These are phyloP conservation scores for Papilio protenor DNA, from an alignment of 2,888 invertebrate genomes.

Conservation along the genomic window DNA sequence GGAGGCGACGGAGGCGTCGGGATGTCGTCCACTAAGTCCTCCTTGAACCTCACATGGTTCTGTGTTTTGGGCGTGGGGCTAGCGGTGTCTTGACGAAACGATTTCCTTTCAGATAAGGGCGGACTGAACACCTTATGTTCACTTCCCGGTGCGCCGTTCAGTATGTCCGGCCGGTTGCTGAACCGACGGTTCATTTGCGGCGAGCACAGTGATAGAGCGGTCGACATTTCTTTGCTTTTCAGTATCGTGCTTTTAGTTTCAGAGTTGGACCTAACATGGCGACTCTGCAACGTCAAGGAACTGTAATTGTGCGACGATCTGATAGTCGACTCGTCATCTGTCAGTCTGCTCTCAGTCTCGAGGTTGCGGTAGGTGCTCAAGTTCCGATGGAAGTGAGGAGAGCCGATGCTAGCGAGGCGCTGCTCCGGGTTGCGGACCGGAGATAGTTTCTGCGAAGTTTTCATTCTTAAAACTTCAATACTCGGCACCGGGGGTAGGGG, in stretches of 20 bases:
- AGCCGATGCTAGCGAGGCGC: conserved; percentile 86
- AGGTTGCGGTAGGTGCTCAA: conserved; percentile 84
- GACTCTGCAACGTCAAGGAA: conserved; percentile 74
- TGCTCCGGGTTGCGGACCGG: conserved; percentile 75
- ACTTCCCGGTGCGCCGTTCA: conserved; percentile 72
- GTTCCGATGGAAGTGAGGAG: conserved; percentile 86
- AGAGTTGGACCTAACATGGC: conserved; percentile 78
- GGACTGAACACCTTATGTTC: conserved; percentile 64
- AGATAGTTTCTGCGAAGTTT: conserved; percentile 76
- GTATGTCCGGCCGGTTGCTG: conserved; percentile 73
- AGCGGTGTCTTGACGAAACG: conserved; percentile 64
- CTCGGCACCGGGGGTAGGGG: conserved; percentile 89
- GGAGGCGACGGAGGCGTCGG: conserved; percentile 80
- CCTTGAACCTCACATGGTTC: conserved; percentile 80
- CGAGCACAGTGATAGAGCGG: conserved; percentile 79
- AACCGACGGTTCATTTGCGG: conserved; percentile 83
- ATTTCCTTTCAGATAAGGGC: conserved; percentile 68
- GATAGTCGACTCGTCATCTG: conserved; percentile 67
- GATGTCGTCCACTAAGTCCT: conserved; percentile 75
- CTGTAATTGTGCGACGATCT: conserved; percentile 69
- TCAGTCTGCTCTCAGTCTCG: conserved; percentile 76
- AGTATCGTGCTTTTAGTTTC: conserved; percentile 79
- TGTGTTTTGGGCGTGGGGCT: conserved; percentile 72
- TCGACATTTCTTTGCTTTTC: conserved; percentile 76
- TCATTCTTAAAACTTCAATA: conserved; percentile 84